Evolutionary conservation across 2,797 vertebrate genomes (phyloP), one percentile per base, ranked within the genome.

Genomic region (Sparus aurata): DNA sequence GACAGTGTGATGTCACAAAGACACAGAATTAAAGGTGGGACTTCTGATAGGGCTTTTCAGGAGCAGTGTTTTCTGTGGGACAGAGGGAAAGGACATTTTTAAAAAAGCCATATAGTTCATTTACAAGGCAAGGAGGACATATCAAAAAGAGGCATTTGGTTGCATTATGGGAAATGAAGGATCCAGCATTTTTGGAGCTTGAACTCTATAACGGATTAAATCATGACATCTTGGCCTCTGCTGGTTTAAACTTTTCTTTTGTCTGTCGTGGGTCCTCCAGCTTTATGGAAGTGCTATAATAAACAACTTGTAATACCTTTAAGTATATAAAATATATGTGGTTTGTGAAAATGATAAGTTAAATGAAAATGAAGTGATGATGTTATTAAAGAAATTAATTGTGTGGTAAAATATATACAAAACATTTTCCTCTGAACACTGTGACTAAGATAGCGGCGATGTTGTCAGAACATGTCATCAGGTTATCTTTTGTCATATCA

Each of bases 401-500:
- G 0, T 2, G 7, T 57, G 16, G 47, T 53, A 7, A 17, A 46
- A 3, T 10, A 22, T 5, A 18, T 11, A 1, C 20, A 54, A 16
- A 60, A 0, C 12, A 16, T n/a, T 38, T 63, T 30, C 81, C 7
- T 82, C 5, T 74, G 23, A 54, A 50, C 18, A 27, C 15, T 18
- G 13, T 8, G 2, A 11, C 11, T 45, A 12, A 65, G 50, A 68
- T 25, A 57, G 30, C 66, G 34, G 60, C 46, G 45, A 43, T 46
- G 64, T 17, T 70, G 50, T 72, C 77, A 69, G 54, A 70, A 22
- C 12, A 9, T 69, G 77, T 75, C 79, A 83, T 72, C 60, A 9
- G 76, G 62, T 85, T 83, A 86, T 91, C 86, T 80, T 49, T 59
- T 73, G 16, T 86, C 64, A 17, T 34, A 71, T 86, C 79, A 25